Evolutionary conservation across 1,140 invertebrate genomes (phyloP), one percentile per base, ranked within the genome.

Genomic region (Drosophila miranda): DNA sequence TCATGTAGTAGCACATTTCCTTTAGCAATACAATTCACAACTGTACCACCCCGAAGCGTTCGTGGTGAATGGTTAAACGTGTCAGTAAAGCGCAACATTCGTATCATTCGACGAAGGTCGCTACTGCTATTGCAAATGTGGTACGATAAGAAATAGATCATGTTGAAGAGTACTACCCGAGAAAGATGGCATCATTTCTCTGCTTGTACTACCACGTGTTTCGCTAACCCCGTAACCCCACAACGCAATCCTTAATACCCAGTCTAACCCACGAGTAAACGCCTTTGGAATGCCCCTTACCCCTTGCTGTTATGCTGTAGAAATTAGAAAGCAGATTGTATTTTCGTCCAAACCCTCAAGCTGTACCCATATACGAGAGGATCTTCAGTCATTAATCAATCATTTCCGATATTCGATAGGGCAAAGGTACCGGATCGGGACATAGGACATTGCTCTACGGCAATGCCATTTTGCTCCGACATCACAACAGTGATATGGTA

Each of bases 401-500:
- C 14, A 4, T 6, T 57, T 46, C 51, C 21, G 13, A 56, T 44
- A 53, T 67, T 74, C 78, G 60, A 38, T 62, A 99, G 98, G 96
- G 97, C 34, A 97, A 97, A 94, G 97, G 95, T 26, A 98, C 97
- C 7, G 98, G 98, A 71, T 98, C 98, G 56, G 99, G 99, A 41
- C 98, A 99, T 91, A 95, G 98, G 92, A 99, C 99, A 2, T 93
- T 99, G 56, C 93, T 99, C 6, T 99, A 99, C 91, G 99, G 99
- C 88, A 99, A 99, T 94, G 99, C 99, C 60, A 99, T 99, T 79
- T 94, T 99, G 58, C 93, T 99, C 41, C 93, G 98, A 76, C 99
- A 99, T 93, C 96, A 97, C 88, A 99, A 99, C 92, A 99, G 98
- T 92, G 98, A 99, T 91, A 99, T 99, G 98, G 98, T 99, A 93